Conservation (phyloP, 2,797 vertebrate species). For the Huso huso region DNA sequence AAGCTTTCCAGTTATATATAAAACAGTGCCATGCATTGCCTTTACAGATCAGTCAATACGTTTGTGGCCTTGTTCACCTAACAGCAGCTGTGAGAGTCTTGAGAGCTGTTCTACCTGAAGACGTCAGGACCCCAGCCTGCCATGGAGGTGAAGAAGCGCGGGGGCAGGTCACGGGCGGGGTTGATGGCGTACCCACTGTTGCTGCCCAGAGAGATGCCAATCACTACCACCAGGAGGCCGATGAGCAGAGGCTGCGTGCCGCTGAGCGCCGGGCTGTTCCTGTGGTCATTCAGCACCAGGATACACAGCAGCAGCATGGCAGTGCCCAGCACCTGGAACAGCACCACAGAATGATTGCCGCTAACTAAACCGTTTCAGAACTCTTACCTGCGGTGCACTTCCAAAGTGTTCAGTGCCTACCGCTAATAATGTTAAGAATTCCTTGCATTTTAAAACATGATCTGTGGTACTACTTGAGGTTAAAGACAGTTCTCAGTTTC, state of each 20-base stretch:
- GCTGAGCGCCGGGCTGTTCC: slow-evolving; percentile 32
- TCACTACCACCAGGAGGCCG: slow-evolving; percentile 45
- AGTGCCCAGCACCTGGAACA: slow-evolving; percentile 36
- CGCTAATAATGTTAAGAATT: neutral
- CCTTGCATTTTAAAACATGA: neutral
- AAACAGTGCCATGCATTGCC: too few species aligned
- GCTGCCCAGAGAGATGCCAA: slow-evolving; percentile 58
- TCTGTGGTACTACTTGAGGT: too few species aligned
- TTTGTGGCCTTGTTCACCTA: too few species aligned
- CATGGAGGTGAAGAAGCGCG: slow-evolving; percentile 55
- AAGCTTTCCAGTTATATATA: too few species aligned
- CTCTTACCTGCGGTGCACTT: too few species aligned
- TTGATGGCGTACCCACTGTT: slow-evolving; percentile 64
- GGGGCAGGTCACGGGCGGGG: slow-evolving; percentile 60
- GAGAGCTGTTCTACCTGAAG: slow-evolving; percentile 45
- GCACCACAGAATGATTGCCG: neutral
- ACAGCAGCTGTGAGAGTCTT: too few species aligned
- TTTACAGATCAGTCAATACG: too few species aligned
- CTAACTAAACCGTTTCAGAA: too few species aligned
- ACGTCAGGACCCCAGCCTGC: slow-evolving; percentile 60
- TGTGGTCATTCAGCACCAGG: slow-evolving; percentile 43
- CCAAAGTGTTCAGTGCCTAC: too few species aligned
- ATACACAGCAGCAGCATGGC: slow-evolving; percentile 48
- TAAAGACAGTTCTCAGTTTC: too few species aligned
- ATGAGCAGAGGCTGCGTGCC: slow-evolving; percentile 40